phyloP scores from a whole-genome alignment of 2,113 vertebrate genomes.

The Sapajus apella region DNA sequence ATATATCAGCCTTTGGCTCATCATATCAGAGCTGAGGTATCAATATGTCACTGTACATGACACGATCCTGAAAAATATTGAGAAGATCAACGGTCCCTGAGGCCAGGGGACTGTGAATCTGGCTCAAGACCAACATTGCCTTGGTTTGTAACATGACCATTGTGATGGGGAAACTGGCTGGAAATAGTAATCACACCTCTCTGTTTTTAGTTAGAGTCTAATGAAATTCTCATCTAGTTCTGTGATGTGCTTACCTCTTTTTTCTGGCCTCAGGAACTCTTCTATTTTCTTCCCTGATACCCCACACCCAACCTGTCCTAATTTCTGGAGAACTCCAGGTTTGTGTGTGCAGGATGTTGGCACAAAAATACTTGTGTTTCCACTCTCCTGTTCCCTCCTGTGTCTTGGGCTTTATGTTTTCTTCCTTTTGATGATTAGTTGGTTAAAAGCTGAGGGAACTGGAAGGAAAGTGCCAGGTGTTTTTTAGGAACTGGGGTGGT shows the following conservation, averaged over 20 bases:
- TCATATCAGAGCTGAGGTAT: constrained; percentile 98
- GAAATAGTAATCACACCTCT: constrained; percentile 85
- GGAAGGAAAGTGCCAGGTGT: constrained; percentile 40
- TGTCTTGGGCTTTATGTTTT: constrained; percentile 54
- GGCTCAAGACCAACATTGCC: constrained; percentile 89
- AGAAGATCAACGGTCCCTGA: constrained; percentile 99
- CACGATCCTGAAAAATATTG: constrained; percentile 99
- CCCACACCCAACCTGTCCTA: not conserved
- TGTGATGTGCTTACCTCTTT: constrained; percentile 86
- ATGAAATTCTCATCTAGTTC: constrained; percentile 87
- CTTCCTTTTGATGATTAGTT: constrained; percentile 29
- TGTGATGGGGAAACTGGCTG: constrained; percentile 87
- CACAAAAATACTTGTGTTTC: constrained; percentile 50
- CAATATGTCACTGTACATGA: constrained; percentile 99
- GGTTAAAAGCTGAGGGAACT: constrained; percentile 56
- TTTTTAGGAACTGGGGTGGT: not conserved
- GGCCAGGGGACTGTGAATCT: constrained; percentile 88
- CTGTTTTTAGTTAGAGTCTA: constrained; percentile 87
- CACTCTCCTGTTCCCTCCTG: not conserved
- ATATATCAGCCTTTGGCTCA: constrained; percentile 99
- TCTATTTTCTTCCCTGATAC: constrained; percentile 43
- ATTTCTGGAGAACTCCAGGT: constrained; percentile 68
- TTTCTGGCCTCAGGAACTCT: constrained; percentile 82
- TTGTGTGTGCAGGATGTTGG: constrained; percentile 12
- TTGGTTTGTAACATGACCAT: constrained; percentile 89